These are phyloP conservation scores for Rhinoptilus africanus DNA, from an alignment of 2,113 vertebrate species.

Conservation along the genomic window DNA sequence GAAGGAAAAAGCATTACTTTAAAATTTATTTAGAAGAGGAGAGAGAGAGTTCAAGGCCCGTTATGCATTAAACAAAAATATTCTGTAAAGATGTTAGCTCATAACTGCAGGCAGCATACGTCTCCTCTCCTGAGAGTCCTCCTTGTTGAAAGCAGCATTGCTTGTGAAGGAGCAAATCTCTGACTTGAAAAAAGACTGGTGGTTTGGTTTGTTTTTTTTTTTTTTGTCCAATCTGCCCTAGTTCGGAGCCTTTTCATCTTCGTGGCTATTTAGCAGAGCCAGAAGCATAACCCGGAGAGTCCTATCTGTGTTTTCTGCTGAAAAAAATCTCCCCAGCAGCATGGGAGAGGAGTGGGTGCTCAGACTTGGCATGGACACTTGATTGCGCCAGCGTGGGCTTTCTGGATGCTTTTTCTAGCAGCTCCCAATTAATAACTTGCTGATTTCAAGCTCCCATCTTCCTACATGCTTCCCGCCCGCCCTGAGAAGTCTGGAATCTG, in stretches of 20 bases:
- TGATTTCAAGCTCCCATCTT: not conserved
- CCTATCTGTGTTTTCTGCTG: not conserved
- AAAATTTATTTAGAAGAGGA: not conserved
- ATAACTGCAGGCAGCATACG: not conserved
- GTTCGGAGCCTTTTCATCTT: not conserved
- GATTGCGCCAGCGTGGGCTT: not conserved
- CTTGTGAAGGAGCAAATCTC: not conserved
- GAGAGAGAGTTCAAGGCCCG: not conserved
- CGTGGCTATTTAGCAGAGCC: not conserved
- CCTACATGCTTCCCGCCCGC: fast-evolving
- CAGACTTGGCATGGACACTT: not conserved
- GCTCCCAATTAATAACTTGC: not conserved
- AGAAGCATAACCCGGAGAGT: not conserved
- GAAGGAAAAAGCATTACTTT: not conserved
- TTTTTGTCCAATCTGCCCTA: not conserved
- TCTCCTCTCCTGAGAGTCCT: not conserved
- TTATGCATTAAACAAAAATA: not conserved
- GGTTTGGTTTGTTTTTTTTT: not conserved
- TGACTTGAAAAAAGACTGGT: not conserved
- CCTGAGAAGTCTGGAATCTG: not conserved
- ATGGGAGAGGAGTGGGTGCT: not conserved
- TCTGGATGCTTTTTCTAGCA: not conserved
- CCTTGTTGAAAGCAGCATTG: not conserved
- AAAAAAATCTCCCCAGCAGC: not conserved
- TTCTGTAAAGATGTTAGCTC: not conserved